Evolutionary conservation across 2,888 invertebrate genomes (phyloP), one percentile per base, ranked within the genome.

Genomic region (Seira musarum): DNA sequence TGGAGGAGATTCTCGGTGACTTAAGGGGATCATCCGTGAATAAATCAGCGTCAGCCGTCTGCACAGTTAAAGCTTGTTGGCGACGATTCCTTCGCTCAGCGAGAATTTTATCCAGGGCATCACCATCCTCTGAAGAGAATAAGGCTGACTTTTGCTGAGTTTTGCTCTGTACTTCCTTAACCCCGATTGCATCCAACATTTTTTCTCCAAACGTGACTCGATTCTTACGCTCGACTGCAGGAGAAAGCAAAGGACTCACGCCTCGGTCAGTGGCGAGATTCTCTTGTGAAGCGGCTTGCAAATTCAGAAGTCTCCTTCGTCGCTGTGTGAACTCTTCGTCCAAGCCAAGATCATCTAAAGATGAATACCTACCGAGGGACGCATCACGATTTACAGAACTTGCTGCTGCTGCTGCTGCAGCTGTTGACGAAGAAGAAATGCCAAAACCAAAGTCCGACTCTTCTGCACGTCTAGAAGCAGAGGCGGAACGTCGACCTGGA

Each of bases 21-120:
- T 83, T 84, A 66, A 86, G 78, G 6, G 86, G 85, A 80, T 85
- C 85, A 64, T 86, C 86, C 15, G 82, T 76, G 49, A 73, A 66
- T 15, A 84, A 72, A 57, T 85, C 86, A 1, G 85, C 73, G 15
- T 84, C 85, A 0, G 85, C 85, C 0, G 84, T 75, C 70, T 80
- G 78, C 17, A 77, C 69, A 0, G 75, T 65, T 15, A 61, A n/a
- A 15, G 68, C 80, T 30, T 60, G 30, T 22, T 71, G 71, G 22
- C 70, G 21, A 19, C 77, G 30, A 25, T 78, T 83, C 57, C 78
- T 81, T 17, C 83, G 25, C 21, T 82, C 76, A 13, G 80, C 74
- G 17, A 84, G 75, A 60, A 86, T 74, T 10, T 84, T 83, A 57
- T 85, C 85, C 25, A 86, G 81, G 3, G 83, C 80, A 66, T 85